Conservation (phyloP, 2,797 vertebrate species). For the Salarias fasciatus region DNA sequence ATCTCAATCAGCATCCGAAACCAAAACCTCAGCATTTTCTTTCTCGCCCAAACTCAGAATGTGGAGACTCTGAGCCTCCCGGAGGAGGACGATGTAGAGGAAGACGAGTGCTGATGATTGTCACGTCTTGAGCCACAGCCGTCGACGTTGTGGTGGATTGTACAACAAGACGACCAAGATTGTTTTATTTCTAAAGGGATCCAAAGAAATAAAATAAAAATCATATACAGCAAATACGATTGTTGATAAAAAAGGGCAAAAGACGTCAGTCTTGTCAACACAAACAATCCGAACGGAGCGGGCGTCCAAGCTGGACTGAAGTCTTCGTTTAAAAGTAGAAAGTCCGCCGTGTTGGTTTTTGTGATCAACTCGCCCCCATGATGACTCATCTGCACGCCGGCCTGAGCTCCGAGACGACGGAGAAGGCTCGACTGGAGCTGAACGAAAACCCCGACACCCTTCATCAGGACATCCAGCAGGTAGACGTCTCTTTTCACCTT, state of each 20-base stretch:
- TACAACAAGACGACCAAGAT: slow-evolving; percentile 17
- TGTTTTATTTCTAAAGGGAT: slow-evolving; percentile 18
- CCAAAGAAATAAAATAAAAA: too few species aligned
- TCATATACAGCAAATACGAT: slow-evolving; percentile 44
- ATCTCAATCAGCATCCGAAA: too few species aligned
- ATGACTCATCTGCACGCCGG: slow-evolving; percentile 97
- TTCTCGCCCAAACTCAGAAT: too few species aligned
- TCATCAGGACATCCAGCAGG: slow-evolving; percentile 95
- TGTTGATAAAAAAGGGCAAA: too few species aligned
- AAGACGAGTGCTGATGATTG: slow-evolving; percentile 41
- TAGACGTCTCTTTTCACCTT: slow-evolving; percentile 12
- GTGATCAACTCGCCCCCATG: slow-evolving; percentile 26
- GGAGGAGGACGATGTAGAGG: too few species aligned
- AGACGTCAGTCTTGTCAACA: too few species aligned
- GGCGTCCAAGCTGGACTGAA: too few species aligned
- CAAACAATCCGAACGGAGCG: background rate
- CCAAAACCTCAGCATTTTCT: too few species aligned
- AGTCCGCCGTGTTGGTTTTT: too few species aligned
- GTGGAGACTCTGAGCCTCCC: too few species aligned
- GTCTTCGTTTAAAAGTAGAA: too few species aligned
- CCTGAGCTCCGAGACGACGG: slow-evolving; percentile 93
- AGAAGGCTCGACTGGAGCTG: slow-evolving; percentile 95
- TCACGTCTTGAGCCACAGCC: slow-evolving; percentile 1
- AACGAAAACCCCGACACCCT: slow-evolving; percentile 97
- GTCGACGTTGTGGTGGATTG: background rate